Evolutionary conservation across 1,140 invertebrate genomes (phyloP).

Genomic region (Cherax quadricarinatus): DNA sequence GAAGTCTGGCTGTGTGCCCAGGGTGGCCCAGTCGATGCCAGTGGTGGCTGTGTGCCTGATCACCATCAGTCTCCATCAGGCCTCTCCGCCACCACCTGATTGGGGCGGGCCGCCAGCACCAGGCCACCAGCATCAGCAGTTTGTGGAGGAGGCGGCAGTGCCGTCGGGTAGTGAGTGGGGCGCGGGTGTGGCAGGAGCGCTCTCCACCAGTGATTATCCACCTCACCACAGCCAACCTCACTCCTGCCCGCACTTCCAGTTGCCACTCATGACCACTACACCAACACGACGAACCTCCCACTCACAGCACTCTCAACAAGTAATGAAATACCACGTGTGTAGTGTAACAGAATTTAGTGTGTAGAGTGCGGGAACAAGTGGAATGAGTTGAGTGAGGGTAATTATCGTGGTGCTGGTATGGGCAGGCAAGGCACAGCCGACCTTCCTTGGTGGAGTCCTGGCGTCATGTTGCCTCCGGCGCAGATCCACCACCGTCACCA

Average conservation of each 20-base stretch:
- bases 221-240: conserved; percentile 1
- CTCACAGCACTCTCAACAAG: not conserved
- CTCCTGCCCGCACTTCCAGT: not conserved
- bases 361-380: not conserved
- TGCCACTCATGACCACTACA: not conserved
- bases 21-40: conserved; percentile 33
- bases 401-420: conserved; percentile 18
- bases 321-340: not conserved
- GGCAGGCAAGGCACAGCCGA: conserved; percentile 42
- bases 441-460: conserved; percentile 55
- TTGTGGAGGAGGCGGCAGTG: conserved; percentile 34
- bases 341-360: not conserved
- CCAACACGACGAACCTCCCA: not conserved
- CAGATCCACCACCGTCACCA: conserved; percentile 35
- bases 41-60: conserved; percentile 43
- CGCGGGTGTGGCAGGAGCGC: conserved; percentile 46
- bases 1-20: conserved; percentile 44
- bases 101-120: conserved; percentile 31
- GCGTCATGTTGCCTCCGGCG: conserved; percentile 51
- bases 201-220: conserved; percentile 31
- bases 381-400: conserved; percentile 12
- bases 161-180: conserved; percentile 51
- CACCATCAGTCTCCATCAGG: not conserved
- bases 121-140: conserved; percentile 34
- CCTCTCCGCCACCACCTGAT: conserved; percentile 34